A percentile compares a stretch with the other conserved stretches of the same genome.
These are phyloP conservation scores for Leptodactylus fallax DNA, from an alignment of 2,797 vertebrate genomes.

Conservation along the genomic window DNA sequence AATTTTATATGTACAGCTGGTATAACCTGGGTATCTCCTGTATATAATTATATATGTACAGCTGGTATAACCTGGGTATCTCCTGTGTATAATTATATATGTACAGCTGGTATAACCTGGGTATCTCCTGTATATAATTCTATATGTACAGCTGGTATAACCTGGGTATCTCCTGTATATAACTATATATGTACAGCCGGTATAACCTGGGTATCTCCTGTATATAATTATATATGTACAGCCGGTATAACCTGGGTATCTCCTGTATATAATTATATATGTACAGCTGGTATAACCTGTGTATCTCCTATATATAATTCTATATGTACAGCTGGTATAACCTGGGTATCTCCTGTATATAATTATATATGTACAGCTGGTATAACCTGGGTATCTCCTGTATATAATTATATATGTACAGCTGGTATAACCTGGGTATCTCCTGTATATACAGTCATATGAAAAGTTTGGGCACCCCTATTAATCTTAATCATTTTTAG, in stretches of 20 bases:
- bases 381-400: background rate
- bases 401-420: background rate
- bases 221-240: background rate
- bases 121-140: background rate
- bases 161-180: background rate
- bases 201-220: background rate
- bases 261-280: background rate
- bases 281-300: background rate
- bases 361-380: slow-evolving; percentile 3
- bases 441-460: background rate
- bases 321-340: background rate
- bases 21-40: background rate
- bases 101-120: background rate
- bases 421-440: background rate
- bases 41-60: background rate
- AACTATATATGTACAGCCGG: background rate
- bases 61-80: background rate
- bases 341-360: slow-evolving; percentile 1
- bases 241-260: background rate
- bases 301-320: background rate
- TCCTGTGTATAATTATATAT: background rate
- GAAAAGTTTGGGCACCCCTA: too few relatives aligned
- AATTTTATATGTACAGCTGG: background rate
- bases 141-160: background rate
- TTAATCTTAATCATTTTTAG: too few relatives aligned